Percentiles rank a stretch among this genome's conserved stretches.
Conservation (phyloP, 2,888 invertebrate species). For the Timema podura region DNA sequence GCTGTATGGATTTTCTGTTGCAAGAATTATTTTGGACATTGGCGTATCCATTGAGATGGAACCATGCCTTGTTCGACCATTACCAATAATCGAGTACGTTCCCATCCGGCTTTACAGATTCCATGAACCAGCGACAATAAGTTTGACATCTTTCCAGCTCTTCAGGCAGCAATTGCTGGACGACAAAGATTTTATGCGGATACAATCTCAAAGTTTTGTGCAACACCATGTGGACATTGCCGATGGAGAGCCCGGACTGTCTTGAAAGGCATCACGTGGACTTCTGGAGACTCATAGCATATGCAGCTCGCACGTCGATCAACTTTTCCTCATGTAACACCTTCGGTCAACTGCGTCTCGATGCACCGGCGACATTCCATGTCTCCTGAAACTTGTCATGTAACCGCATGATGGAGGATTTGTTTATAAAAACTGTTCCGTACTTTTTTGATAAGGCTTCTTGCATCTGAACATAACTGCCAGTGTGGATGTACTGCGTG, state of each 20-base stretch:
- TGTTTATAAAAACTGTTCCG: constrained; percentile 12
- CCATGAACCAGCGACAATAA: constrained; percentile 14
- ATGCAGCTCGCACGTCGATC: neutral
- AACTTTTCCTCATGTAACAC: neutral
- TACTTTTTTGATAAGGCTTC: neutral
- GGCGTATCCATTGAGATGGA: neutral
- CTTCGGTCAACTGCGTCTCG: neutral
- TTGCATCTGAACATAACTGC: neutral
- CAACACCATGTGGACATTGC: neutral
- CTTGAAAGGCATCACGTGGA: neutral
- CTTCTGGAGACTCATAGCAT: constrained; percentile 5
- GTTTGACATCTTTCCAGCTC: constrained; percentile 4
- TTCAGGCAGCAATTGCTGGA: constrained; percentile 7
- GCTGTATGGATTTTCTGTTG: constrained; percentile 20
- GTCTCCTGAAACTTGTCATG: constrained; percentile 1
- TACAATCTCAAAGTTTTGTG: neutral
- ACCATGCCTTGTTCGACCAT: constrained; percentile 9
- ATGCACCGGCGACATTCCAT: neutral
- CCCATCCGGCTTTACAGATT: constrained; percentile 5
- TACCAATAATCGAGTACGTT: constrained; percentile 16
- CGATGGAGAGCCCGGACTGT: too few species aligned
- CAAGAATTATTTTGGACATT: constrained; percentile 7
- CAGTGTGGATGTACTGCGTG: neutral
- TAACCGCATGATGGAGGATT: constrained; percentile 1
- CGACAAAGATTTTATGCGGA: neutral